Evolutionary conservation across 2,113 vertebrate species (phyloP), one percentile per base, ranked within the genome.

Genomic region (Cyanocitta stelleri): DNA sequence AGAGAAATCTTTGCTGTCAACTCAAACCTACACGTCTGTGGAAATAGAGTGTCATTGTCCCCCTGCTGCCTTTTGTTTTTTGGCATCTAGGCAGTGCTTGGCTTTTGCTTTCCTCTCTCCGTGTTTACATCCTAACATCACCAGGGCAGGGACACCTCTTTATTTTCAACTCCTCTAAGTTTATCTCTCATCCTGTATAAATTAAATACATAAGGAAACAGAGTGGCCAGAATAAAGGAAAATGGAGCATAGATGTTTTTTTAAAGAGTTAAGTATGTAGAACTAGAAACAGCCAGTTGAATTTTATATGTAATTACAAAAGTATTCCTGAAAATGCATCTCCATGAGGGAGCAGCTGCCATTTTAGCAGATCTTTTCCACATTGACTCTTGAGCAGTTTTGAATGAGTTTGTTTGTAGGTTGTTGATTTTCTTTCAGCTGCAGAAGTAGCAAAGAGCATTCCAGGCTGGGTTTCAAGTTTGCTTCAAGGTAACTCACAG

Each of bases 11-110:
- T 64, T 46, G 29, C 69, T 62, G 71, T 51, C 51, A 30, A 1
- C 48, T 76, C 56, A 24, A 8, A 41, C 26, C 33, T 58, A 1
- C 2, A 11, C 44, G 20, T 17, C 52, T 35, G 10, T 86, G 71
- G 63, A 69, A 74, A 22, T 12, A 44, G 4, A 1, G 1, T 43
- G 41, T 43, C 0, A 0, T 66, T 85, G 6, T 54, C 5, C 39
- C 6, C 8, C 39, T 13, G 13, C 5, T 19, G 39, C 12, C 6
- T 41, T 83, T 39, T 49, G 14, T 9, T 87, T 88, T 55, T 32
- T 48, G 55, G 9, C 64, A 52, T 71, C 46, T 26, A 63, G 63
- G 10, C 10, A 3, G 63, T 7, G 49, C 15, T 79, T 74, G 55
- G 52, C 35, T 69, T 71, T 67, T 3, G 0, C 43, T 87, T 63